phyloP scores from a whole-genome alignment of 30 jellyfish, hydroid and myxozoan genomes.

The Sanderia malayensis region DNA sequence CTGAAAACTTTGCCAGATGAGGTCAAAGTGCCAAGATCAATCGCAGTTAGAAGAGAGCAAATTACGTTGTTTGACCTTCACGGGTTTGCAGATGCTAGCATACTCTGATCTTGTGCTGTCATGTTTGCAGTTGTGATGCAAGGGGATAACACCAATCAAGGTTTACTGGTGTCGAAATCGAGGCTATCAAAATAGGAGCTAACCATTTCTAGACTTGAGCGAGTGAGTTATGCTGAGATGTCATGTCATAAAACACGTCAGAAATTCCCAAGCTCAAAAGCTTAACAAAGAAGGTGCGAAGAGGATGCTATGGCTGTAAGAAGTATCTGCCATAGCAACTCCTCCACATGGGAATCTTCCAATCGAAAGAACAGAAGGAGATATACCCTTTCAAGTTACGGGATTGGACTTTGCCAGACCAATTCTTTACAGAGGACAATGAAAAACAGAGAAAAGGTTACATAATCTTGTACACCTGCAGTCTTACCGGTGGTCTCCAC shows the following conservation, averaged over 20 bases:
- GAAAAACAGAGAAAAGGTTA: not conserved
- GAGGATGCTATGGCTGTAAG: not conserved
- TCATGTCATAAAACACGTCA: slow-evolving; percentile 1
- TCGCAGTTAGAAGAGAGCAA: not conserved
- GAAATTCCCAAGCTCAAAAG: not conserved
- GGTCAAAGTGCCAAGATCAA: slow-evolving; percentile 30
- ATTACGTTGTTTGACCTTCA: slow-evolving; percentile 31
- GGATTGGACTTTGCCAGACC: slow-evolving; percentile 22
- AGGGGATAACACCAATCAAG: slow-evolving; percentile 8
- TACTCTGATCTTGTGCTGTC: slow-evolving; percentile 37
- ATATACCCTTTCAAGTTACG: not conserved
- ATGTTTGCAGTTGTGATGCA: slow-evolving; percentile 38
- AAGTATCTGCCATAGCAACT: not conserved
- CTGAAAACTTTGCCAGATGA: slow-evolving; percentile 4
- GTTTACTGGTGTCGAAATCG: slow-evolving; percentile 31
- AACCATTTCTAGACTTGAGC: slow-evolving; percentile 54
- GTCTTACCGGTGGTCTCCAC: too few relatives aligned
- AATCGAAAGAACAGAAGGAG: not conserved
- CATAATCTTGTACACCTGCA: not conserved
- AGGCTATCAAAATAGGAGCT: slow-evolving; percentile 20
- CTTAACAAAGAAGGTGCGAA: not conserved
- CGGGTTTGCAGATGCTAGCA: slow-evolving; percentile 63
- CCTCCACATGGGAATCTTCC: not conserved
- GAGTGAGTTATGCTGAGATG: slow-evolving; percentile 16
- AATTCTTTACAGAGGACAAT: not conserved